phyloP scores from a whole-genome alignment of 2,888 invertebrate species.

The Chrysolina oricalcia region DNA sequence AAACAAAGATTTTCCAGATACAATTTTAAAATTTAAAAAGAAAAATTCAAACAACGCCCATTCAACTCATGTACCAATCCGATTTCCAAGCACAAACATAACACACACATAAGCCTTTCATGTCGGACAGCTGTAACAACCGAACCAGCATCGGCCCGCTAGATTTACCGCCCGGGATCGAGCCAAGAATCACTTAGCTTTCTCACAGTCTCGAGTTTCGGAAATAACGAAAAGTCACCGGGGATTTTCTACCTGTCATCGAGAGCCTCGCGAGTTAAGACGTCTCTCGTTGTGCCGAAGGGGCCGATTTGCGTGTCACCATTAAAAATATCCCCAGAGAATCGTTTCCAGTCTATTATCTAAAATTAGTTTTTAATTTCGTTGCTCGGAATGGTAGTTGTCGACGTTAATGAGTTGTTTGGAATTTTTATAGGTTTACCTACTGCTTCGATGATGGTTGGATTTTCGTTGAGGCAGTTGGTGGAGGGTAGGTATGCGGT shows the following conservation, averaged over 20 bases:
- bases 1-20: no score
- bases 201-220: constrained; percentile 44
- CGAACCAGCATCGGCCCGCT: not conserved
- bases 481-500: not conserved
- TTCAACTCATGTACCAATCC: no score
- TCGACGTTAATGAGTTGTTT: constrained; percentile 41
- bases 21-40: no score
- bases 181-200: constrained; percentile 41
- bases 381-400: constrained; percentile 33
- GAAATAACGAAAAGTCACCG: constrained; percentile 52
- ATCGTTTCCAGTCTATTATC: constrained; percentile 38
- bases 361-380: constrained; percentile 47
- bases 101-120: constrained; percentile 7
- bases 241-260: constrained; percentile 59
- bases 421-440: constrained; percentile 38
- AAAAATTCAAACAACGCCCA: no score
- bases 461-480: not conserved
- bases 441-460: constrained; percentile 28
- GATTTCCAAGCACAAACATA: not conserved
- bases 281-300: constrained; percentile 27
- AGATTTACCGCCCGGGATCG: constrained; percentile 17
- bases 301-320: constrained; percentile 46
- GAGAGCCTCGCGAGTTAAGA: constrained; percentile 41
- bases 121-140: constrained; percentile 36
- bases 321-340: constrained; percentile 47